Evolutionary conservation across 2,113 vertebrate species (phyloP).

Genomic region (Guaruba guarouba): DNA sequence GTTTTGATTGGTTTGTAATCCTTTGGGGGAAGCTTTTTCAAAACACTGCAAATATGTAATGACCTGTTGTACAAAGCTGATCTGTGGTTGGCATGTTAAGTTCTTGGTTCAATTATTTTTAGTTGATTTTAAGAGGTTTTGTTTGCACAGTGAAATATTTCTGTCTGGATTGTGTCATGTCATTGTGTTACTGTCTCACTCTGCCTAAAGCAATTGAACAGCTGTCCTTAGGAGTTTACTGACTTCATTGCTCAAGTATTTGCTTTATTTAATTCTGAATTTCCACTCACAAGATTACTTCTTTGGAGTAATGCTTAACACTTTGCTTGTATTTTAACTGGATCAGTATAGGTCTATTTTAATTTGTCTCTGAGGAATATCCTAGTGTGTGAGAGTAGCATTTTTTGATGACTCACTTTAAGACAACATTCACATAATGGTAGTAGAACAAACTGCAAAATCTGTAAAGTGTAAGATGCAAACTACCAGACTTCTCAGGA

Average conservation of each 20-base stretch:
- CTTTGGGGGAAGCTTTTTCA: not conserved
- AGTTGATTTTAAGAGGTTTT: not conserved
- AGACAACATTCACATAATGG: not conserved
- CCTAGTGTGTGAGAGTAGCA: not conserved
- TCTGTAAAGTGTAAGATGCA: not conserved
- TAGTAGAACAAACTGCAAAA: not conserved
- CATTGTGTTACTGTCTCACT: not conserved
- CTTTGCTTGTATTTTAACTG: not conserved
- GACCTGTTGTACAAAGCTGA: not conserved
- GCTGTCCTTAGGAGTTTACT: not conserved
- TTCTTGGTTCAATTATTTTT: not conserved
- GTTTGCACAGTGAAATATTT: not conserved
- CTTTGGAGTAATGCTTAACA: not conserved
- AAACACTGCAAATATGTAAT: not conserved
- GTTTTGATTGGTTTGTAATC: not conserved
- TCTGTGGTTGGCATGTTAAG: not conserved
- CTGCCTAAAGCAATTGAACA: not conserved
- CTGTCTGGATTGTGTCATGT: not conserved
- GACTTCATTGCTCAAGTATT: slow-evolving; percentile 5
- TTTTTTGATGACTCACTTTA: not conserved
- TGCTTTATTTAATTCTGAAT: not conserved
- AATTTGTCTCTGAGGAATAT: not conserved
- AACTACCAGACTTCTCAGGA: not conserved
- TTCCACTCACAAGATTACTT: not conserved
- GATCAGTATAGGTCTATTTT: not conserved